These are phyloP conservation scores for Vipera ursinii DNA, from an alignment of 2,797 vertebrate species.

Conservation along the genomic window DNA sequence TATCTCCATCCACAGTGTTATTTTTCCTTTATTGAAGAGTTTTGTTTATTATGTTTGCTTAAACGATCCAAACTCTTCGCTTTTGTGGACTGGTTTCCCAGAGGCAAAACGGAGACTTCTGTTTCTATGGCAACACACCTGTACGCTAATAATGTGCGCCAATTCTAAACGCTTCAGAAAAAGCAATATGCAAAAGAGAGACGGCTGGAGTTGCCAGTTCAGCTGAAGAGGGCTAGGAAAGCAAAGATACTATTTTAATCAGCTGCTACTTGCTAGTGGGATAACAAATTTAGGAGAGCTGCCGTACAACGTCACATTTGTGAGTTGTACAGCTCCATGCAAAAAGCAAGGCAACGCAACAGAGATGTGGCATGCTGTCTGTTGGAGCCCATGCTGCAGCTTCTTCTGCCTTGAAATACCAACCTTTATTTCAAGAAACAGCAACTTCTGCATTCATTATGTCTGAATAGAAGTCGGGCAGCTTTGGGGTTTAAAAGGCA, in stretches of 20 bases:
- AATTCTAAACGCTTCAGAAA: conserved; percentile 57
- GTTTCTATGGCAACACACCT: conserved; percentile 69
- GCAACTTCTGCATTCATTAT: conserved; percentile 88
- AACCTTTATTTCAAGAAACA: conserved; percentile 83
- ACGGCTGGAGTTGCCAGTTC: conserved; percentile 50
- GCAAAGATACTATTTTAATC: conserved; percentile 52
- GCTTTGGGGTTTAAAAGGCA: conserved; percentile 56
- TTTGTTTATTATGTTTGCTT: conserved; percentile 44
- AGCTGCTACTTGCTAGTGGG: conserved; percentile 62
- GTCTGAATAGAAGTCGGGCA: conserved; percentile 74
- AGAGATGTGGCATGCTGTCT: conserved; percentile 85
- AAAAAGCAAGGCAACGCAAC: conserved; percentile 88
- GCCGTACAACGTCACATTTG: conserved; percentile 73
- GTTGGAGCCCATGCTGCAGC: conserved; percentile 84
- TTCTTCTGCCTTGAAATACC: conserved; percentile 85
- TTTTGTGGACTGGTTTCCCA: conserved; percentile 80
- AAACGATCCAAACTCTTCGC: conserved; percentile 65
- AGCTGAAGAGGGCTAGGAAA: neutral
- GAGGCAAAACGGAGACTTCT: conserved; percentile 69
- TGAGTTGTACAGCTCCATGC: conserved; percentile 89
- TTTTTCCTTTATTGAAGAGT: conserved; percentile 63
- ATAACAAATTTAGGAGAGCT: conserved; percentile 58
- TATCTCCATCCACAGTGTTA: conserved; percentile 78
- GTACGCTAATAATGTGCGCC: conserved; percentile 60
- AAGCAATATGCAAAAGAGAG: conserved; percentile 49